These are phyloP conservation scores for Asobara japonica DNA, from an alignment of 1,140 invertebrate species.

Conservation along the genomic window DNA sequence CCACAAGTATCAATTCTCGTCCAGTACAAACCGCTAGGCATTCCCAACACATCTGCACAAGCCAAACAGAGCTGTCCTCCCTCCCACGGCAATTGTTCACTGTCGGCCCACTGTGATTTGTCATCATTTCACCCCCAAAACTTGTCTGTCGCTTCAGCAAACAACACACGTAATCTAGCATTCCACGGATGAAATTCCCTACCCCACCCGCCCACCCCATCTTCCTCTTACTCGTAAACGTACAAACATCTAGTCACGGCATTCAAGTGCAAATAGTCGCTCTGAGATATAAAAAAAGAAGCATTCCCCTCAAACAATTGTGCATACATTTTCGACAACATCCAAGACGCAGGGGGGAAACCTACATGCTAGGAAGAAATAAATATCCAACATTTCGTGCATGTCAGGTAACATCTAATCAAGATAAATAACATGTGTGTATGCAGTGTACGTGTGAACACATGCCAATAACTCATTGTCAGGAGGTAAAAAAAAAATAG, in stretches of 20 bases:
- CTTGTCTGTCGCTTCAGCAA: too few relatives aligned
- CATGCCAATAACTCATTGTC: conserved; percentile 5
- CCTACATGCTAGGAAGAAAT: background rate
- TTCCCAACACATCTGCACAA: too few relatives aligned
- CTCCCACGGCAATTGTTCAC: too few relatives aligned
- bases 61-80: too few relatives aligned
- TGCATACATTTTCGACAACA: conserved; percentile 1
- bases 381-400: conserved; percentile 3
- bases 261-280: background rate
- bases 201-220: background rate
- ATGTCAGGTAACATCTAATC: background rate
- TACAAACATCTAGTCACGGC: background rate
- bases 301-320: background rate
- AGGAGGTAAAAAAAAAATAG: background rate
- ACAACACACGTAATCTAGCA: too few relatives aligned
- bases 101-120: too few relatives aligned
- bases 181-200: background rate
- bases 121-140: background rate
- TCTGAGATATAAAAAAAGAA: background rate
- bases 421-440: conserved; percentile 4
- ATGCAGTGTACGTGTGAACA: background rate
- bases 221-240: background rate
- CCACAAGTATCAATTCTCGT: conserved; percentile 8
- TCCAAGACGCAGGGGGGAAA: background rate
- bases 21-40: background rate